Evolutionary conservation across 2,797 vertebrate species (phyloP).

Genomic region (Cyclura pinguis): DNA sequence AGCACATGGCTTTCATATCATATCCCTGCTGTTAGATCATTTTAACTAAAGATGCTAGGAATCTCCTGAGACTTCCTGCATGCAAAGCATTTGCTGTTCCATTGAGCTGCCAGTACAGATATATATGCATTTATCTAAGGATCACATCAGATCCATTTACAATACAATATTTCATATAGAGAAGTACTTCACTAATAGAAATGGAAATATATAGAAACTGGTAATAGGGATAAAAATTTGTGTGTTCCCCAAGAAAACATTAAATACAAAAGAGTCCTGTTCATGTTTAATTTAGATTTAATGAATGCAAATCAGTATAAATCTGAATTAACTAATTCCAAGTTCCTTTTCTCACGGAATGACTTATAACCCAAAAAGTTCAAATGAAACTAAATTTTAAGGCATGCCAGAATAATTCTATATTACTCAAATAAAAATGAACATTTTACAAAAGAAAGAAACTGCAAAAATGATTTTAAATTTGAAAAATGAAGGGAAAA

Average conservation of each 20-base stretch:
- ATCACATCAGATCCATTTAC: too few relatives aligned
- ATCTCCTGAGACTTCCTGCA: too few relatives aligned
- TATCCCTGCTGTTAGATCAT: too few relatives aligned
- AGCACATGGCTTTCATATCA: too few relatives aligned
- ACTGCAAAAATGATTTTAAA: neutral
- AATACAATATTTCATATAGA: too few relatives aligned
- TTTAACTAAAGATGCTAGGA: too few relatives aligned
- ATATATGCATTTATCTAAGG: too few relatives aligned
- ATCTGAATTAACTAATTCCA: neutral
- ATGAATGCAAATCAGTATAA: neutral
- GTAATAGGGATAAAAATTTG: neutral
- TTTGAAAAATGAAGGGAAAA: neutral
- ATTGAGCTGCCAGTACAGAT: too few relatives aligned
- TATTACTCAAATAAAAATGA: neutral
- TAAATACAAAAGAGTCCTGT: neutral
- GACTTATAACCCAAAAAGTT: neutral
- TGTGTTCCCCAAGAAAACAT: neutral
- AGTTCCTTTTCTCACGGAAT: neutral
- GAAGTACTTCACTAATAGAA: neutral
- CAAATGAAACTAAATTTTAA: neutral
- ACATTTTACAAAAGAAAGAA: neutral
- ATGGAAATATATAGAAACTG: neutral
- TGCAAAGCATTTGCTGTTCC: too few relatives aligned
- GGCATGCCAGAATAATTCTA: neutral
- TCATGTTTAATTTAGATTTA: neutral